Conservation (phyloP, 2,113 vertebrate genomes). For the Silurus asotus region DNA sequence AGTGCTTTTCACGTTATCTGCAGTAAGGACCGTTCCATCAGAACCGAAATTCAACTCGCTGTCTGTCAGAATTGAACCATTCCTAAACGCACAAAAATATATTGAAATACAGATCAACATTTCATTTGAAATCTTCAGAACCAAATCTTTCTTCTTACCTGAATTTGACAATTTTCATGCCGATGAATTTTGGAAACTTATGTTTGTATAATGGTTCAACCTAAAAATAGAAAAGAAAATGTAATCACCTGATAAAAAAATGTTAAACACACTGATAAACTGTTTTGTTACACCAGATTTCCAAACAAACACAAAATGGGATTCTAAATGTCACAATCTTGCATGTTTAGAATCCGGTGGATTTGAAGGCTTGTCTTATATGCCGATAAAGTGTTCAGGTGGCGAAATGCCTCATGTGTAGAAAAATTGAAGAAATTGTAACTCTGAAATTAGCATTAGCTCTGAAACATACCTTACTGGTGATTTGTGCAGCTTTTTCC, state of each 20-base stretch:
- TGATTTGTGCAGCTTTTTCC: too few relatives aligned
- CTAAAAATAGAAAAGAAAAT: not conserved
- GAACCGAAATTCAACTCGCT: not conserved
- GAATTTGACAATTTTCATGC: not conserved
- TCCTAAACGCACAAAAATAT: not conserved
- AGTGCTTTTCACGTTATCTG: not conserved
- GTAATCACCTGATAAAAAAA: not conserved
- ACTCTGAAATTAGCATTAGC: too few relatives aligned
- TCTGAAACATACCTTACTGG: too few relatives aligned
- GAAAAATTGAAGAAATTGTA: too few relatives aligned
- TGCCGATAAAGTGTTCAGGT: too few relatives aligned
- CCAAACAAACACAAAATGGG: too few relatives aligned
- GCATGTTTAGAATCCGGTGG: too few relatives aligned
- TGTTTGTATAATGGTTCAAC: not conserved
- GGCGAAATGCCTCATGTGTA: too few relatives aligned
- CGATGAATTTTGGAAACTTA: not conserved
- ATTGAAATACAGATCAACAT: not conserved
- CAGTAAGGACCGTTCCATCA: too few relatives aligned
- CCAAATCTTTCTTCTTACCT: not conserved
- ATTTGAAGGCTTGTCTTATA: too few relatives aligned
- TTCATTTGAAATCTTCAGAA: not conserved
- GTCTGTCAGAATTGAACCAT: not conserved
- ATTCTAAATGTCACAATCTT: too few relatives aligned
- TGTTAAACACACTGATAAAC: not conserved
- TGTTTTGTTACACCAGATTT: not conserved